These are phyloP conservation scores for Odontothrips loti DNA, from an alignment of 2,888 invertebrate species.

Conservation along the genomic window DNA sequence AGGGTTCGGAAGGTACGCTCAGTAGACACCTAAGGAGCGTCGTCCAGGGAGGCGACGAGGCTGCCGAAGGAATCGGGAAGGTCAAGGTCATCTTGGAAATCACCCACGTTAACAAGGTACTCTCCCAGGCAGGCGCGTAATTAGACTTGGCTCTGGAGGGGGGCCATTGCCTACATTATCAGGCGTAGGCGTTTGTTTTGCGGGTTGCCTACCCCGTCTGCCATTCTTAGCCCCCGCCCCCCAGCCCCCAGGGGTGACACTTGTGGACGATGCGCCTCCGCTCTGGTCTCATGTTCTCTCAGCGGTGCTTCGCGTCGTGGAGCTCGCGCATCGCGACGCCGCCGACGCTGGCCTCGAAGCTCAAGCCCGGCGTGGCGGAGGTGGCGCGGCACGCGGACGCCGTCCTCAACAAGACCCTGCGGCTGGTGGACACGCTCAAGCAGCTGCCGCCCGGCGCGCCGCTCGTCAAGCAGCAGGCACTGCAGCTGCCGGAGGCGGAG, in stretches of 20 bases:
- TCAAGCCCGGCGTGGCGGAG: neutral
- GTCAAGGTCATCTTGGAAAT: neutral
- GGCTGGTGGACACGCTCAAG: neutral
- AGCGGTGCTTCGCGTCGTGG: neutral
- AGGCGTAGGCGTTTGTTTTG: too few species aligned
- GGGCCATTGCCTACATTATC: too few species aligned
- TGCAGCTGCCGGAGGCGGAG: constrained; percentile 4
- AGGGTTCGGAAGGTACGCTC: neutral
- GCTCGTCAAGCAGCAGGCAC: neutral
- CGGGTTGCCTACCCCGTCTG: too few species aligned
- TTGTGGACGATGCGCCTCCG: neutral
- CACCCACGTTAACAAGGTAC: neutral
- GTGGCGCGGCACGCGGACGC: neutral
- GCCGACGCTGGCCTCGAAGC: neutral
- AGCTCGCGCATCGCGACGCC: neutral
- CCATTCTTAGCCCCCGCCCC: too few species aligned
- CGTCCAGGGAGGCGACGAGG: neutral
- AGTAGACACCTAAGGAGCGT: neutral
- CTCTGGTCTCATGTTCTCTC: neutral
- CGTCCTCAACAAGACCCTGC: neutral
- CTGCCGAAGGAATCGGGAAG: neutral
- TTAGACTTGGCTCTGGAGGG: too few species aligned
- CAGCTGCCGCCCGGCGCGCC: constrained; percentile 17
- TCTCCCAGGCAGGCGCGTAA: neutral
- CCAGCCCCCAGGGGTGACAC: too few species aligned